Evolutionary conservation across 1,140 invertebrate species (phyloP).

Genomic region (Nebria ingens): DNA sequence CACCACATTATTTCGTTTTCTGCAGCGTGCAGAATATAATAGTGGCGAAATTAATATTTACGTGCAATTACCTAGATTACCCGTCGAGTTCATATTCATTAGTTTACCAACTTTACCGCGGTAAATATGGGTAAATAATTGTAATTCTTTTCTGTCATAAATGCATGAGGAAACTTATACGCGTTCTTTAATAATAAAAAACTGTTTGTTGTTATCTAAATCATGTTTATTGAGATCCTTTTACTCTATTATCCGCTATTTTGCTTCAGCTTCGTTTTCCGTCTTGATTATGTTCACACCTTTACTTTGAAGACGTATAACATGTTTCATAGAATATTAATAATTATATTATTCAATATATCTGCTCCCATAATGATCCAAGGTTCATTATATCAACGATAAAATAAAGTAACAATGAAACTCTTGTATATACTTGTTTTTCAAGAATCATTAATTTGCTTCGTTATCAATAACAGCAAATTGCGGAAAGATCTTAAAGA

Average conservation of each 20-base stretch:
- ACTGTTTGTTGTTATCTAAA: neutral
- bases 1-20: too few relatives aligned
- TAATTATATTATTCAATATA: too few relatives aligned
- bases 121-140: slow-evolving; percentile 1
- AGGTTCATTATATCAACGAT: too few relatives aligned
- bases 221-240: neutral
- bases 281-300: too few relatives aligned
- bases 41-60: slow-evolving; percentile 4
- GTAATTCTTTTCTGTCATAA: neutral
- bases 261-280: neutral
- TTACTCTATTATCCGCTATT: neutral
- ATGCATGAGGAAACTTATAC: neutral
- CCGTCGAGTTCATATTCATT: neutral
- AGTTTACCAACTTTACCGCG: neutral
- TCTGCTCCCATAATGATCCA: too few relatives aligned
- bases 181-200: neutral
- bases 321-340: too few relatives aligned
- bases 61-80: neutral
- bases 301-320: too few relatives aligned
- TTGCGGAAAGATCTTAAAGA: too few relatives aligned
- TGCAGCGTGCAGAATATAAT: slow-evolving; percentile 1
- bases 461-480: too few relatives aligned
- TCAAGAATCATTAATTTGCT: too few relatives aligned
- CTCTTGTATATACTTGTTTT: too few relatives aligned
- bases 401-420: too few relatives aligned